Percentiles rank a stretch among this genome's conserved stretches.
phyloP scores from a whole-genome alignment of 2,113 vertebrate genomes.

The Corythornis cristatus region DNA sequence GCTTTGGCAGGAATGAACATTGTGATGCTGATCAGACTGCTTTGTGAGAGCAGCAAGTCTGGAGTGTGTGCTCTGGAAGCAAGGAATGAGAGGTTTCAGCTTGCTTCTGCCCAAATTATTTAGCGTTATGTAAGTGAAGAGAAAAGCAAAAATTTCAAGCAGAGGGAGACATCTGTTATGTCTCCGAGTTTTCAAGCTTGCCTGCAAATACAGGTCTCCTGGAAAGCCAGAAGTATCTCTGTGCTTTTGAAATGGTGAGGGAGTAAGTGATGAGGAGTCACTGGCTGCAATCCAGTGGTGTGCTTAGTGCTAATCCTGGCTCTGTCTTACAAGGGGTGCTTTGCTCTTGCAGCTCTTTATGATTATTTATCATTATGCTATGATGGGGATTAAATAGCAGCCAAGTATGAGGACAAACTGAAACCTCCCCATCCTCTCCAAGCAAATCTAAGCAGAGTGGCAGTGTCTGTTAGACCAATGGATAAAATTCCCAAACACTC shows the following conservation, averaged over 20 bases:
- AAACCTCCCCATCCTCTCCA: neutral
- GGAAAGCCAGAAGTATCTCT: neutral
- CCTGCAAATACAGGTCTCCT: slow-evolving; percentile 33
- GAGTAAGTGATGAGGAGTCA: slow-evolving; percentile 11
- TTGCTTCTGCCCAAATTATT: slow-evolving; percentile 44
- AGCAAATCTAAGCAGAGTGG: neutral
- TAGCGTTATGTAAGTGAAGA: slow-evolving; percentile 38
- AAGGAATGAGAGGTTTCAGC: slow-evolving; percentile 3
- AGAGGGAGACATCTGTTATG: slow-evolving; percentile 59
- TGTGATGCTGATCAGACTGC: neutral
- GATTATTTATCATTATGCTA: neutral
- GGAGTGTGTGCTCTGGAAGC: slow-evolving; percentile 22
- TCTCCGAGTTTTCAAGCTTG: neutral
- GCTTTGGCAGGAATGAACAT: neutral
- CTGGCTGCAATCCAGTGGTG: slow-evolving; percentile 24
- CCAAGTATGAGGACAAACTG: neutral
- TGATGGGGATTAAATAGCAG: neutral
- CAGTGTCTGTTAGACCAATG: neutral
- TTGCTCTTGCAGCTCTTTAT: neutral
- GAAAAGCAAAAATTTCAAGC: slow-evolving; percentile 22
- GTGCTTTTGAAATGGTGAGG: neutral
- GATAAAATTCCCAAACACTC: neutral
- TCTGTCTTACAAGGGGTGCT: neutral
- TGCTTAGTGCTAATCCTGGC: slow-evolving; percentile 7
- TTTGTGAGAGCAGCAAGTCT: slow-evolving; percentile 49